Evolutionary conservation across 53 echinoderm and acorn worm species (phyloP), one percentile per base, ranked within the genome.

Genomic region (Henricia sp.): DNA sequence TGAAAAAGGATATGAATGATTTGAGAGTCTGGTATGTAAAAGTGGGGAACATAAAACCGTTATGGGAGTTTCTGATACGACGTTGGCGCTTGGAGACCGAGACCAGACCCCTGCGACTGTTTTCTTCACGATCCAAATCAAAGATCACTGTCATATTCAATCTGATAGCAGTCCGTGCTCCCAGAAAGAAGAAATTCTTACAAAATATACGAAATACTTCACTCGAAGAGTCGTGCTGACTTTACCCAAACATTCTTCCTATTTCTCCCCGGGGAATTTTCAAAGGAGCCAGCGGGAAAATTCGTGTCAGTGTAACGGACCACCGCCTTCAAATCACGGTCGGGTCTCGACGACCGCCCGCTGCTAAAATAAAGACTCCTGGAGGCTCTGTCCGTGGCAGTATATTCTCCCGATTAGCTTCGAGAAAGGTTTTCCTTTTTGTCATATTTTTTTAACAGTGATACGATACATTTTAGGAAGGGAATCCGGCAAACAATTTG

Each of bases 401-500:
- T 28, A 57, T 40, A 36, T 54, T 58, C 43, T 14, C 38, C 35
- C 59, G 57, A 40, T 77, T 59, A 60, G 77, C 41, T 57, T 57
- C 5, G 27, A 38, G 77, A 43, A 41, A 29, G 77, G 77, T 40
- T n/a, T 58, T 41, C 16, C 57, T 58, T 58, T 77, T 60, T 40
- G 38, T 23, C 67, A 67, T 67, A 67, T 30, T 67, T 48, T 16
- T 48, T 16, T 60, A 13, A 37, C 70, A 32, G 50, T 43, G 77
- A 52, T 58, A 38, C 27, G 56, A 77, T 77, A 77, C 59, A 77
- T 60, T 77, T 77, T 59, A 41, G 77, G 40, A 77, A 77, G 77
- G 25, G 59, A 77, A 77, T 59, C 77, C 77, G 77, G 27, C 28
- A 59, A 77, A 59, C 59, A 60, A 77, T 77, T 77, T 77, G 60